Percentiles rank a stretch among this genome's conserved stretches.
phyloP scores from a whole-genome alignment of 2,797 vertebrate genomes.

The Poeciliopsis gracilis region DNA sequence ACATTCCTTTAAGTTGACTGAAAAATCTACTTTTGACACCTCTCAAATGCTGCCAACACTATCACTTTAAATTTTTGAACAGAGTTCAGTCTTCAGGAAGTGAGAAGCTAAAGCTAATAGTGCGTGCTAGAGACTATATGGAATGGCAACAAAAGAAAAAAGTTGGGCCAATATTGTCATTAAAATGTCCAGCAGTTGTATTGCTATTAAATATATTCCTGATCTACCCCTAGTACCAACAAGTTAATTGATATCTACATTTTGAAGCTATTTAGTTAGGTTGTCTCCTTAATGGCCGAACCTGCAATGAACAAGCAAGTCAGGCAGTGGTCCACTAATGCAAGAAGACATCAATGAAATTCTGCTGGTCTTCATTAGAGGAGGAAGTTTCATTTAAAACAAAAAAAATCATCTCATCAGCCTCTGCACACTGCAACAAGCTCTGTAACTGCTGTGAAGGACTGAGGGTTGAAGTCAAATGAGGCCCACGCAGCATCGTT shows the following conservation, averaged over 20 bases:
- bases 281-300: constrained; percentile 41
- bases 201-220: neutral
- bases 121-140: neutral
- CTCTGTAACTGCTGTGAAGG: constrained; percentile 47
- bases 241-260: neutral
- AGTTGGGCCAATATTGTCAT: neutral
- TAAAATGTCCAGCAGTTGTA: no score
- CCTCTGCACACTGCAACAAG: constrained; percentile 41
- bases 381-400: constrained; percentile 58
- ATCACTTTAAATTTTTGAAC: no score
- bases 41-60: neutral
- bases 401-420: constrained; percentile 48
- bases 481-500: constrained; percentile 83
- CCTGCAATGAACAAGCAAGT: constrained; percentile 56
- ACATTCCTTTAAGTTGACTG: neutral
- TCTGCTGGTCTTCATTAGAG: constrained; percentile 73
- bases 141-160: neutral
- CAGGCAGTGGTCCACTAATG: constrained; percentile 59
- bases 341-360: constrained; percentile 75
- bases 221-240: neutral
- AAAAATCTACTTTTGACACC: neutral
- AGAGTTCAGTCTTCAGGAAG: neutral
- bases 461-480: constrained; percentile 71
- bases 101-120: neutral
- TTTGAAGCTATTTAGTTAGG: constrained; percentile 54